Evolutionary conservation across 35 echinoderm and acorn worm genomes (phyloP).

Genomic region (Apostichopus californicus): DNA sequence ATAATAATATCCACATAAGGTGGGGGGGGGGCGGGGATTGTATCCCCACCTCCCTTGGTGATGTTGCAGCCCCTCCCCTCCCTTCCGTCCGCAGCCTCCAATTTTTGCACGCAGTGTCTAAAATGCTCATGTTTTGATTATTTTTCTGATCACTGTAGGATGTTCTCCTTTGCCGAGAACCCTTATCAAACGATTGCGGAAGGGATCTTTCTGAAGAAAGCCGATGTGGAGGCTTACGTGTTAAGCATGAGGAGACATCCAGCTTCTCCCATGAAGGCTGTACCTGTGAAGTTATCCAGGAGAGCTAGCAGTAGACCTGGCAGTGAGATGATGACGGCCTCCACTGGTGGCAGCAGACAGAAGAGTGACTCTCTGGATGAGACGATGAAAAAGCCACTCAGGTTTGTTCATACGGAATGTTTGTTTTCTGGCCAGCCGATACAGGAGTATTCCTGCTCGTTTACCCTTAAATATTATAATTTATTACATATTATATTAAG

Average conservation of each 20-base stretch:
- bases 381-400: constrained; percentile 51
- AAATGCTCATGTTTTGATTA: background rate
- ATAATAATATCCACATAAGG: background rate
- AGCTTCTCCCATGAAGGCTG: background rate
- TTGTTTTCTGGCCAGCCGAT: too few relatives aligned
- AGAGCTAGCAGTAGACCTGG: background rate
- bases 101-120: background rate
- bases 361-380: background rate
- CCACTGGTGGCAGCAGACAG: constrained; percentile 4
- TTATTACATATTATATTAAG: too few relatives aligned
- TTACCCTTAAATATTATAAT: too few relatives aligned
- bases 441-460: too few relatives aligned
- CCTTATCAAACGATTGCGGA: constrained; percentile 66
- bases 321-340: background rate
- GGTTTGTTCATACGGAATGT: background rate
- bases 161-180: constrained; percentile 63
- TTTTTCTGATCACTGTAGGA: constrained; percentile 32
- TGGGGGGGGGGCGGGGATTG: background rate
- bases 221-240: constrained; percentile 74
- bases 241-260: constrained; percentile 62
- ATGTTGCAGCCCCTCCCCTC: background rate
- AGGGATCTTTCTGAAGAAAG: constrained; percentile 75
- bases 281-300: constrained; percentile 8
- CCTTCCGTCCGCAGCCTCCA: background rate
- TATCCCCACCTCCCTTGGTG: background rate